phyloP scores from a whole-genome alignment of 2,797 vertebrate species.

The Eptatretus atami region DNA sequence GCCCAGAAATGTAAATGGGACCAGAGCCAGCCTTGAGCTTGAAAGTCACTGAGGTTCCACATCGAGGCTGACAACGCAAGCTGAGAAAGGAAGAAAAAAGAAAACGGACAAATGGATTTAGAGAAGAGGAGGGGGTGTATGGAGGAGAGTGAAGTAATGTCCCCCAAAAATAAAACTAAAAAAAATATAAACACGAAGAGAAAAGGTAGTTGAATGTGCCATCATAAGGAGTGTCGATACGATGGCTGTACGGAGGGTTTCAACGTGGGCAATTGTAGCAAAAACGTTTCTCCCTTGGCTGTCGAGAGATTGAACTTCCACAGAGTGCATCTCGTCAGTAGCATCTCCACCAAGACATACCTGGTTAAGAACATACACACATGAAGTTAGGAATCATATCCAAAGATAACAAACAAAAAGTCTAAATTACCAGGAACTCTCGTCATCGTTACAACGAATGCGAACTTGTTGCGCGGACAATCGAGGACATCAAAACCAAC shows the following conservation, averaged over 20 bases:
- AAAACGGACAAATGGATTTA: not conserved
- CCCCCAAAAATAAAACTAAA: no score
- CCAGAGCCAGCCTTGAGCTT: slow-evolving; percentile 22
- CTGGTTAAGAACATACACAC: slow-evolving; percentile 11
- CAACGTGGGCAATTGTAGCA: slow-evolving; percentile 20
- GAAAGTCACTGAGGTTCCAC: slow-evolving; percentile 24
- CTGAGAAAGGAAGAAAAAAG: slow-evolving; percentile 12
- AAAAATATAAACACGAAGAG: not conserved
- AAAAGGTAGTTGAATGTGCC: not conserved
- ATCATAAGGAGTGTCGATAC: slow-evolving; percentile 11
- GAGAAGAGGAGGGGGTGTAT: no score
- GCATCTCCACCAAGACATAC: slow-evolving; percentile 24
- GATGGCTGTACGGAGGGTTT: slow-evolving; percentile 23
- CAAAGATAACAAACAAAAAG: not conserved
- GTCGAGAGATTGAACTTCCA: slow-evolving; percentile 17
- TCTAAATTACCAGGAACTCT: not conserved
- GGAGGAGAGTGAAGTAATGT: no score
- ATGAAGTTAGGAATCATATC: not conserved
- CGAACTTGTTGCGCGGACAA: not conserved
- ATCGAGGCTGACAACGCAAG: slow-evolving; percentile 17
- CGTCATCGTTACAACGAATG: not conserved
- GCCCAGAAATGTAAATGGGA: slow-evolving; percentile 25
- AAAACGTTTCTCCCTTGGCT: slow-evolving; percentile 9
- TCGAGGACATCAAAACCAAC: not conserved
- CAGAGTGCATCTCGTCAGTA: slow-evolving; percentile 24